Base-by-base conservation (phyloP, 1,140 invertebrate genomes). In the Pteromalus puparum region DNA sequence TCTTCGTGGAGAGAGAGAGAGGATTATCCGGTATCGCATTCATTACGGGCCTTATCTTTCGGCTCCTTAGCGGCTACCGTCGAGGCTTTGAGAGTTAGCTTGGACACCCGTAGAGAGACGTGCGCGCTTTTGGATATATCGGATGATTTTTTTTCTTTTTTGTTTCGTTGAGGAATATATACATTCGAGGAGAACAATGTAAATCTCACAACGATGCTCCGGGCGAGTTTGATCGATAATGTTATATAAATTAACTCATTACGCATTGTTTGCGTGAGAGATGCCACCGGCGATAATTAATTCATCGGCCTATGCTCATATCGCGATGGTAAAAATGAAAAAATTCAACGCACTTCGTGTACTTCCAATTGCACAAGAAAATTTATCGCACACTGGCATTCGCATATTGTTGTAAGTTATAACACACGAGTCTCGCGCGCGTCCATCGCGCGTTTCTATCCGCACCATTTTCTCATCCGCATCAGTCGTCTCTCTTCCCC, bases 1-100 rank as follows among this genome's bases (percentile, higher is more conserved):
- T 53, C 15, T 15, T 21, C 48, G 13, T 13, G 13, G n/a, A n/a
- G n/a, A n/a, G n/a, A n/a, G 30, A 34, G 18, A n/a, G 53, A n/a
- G 53, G 53, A n/a, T 61, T n/a, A 61, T 21, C 53, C 53, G 88
- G 87, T 89, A 90, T 89, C 89, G 90, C 90, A 89, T 91, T 90
- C 89, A 90, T 91, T 91, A 90, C 88, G 87, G 53, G 53, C 83
- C 87, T 91, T 90, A 90, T 90, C 90, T 91, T 87, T 89, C 76
- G 88, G 88, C 82, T 61, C 53, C 83, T 87, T 88, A 83, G 86
- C 85, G 83, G 90, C 90, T 89, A 90, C 90, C 86, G 88, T 86
- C 67, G n/a, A n/a, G n/a, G n/a, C 78, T 24, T 24, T 30, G n/a
- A 28, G 38, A 61, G 53, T 61, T 61, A 61, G 53, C 53, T 61